Base-by-base conservation (phyloP, 2,888 invertebrate species). In the Hemaris fuciformis region DNA sequence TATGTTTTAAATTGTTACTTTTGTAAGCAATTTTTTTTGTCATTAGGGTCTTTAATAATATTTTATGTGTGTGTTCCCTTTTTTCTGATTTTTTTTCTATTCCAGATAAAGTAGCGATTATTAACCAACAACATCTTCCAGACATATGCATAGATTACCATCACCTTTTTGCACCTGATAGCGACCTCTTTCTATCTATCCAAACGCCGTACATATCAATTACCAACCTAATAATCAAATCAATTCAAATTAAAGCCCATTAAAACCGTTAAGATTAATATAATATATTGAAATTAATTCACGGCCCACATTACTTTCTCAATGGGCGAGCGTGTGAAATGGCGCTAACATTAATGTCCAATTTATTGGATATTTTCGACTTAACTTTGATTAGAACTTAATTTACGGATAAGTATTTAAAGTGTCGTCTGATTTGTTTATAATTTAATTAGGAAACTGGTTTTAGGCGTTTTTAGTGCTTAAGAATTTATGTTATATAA, bases 241-340 rank as follows among this genome's bases (percentile, higher is more conserved):
- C 46, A 31, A 38, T 23, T 15, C 57, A 27, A 46, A 46, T 57
- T 53, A 43, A 43, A 43, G 20, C 20, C 18, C 53, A 53, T 53
- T 31, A 27, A 31, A 53, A 18, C 31, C 41, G 27, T 59, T 27
- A 59, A 43, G 43, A 59, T 43, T 27, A 45, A 27, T 25, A 27
- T 43, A 43, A 45, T 41, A 25, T 43, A 45, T 57, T 57, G 1
- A 8, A 43, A 59, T 59, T n/a, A 41, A 59, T 43, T 43, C 59
- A 59, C 45, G 18, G 45, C 13, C 48, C 48, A 53, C 27, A 53
- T 31, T 31, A 48, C 6, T 3, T 22, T 3, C 27, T 42, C 25
- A 41, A 43, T 45, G 42, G 18, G 25, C 41, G 42, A 59, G 41
- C 57, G 57, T 43, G 43, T 43, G 53, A 53, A 53, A 53, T 53